Evolutionary conservation across 2,113 vertebrate genomes (phyloP).

Genomic region (Nettapus auritus): DNA sequence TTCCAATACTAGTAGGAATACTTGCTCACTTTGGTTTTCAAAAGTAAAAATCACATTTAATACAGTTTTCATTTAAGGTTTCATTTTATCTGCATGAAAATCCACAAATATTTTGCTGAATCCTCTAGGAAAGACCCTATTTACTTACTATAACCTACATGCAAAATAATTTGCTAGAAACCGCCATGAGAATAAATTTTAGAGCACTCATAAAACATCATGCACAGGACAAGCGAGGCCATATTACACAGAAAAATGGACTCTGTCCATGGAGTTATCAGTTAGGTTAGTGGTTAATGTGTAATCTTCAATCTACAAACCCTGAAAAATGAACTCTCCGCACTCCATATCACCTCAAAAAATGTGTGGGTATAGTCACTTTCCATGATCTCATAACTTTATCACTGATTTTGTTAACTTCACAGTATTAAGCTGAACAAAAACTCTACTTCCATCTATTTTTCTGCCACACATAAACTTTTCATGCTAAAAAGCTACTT

Average conservation of each 20-base stretch:
- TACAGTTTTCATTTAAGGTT: neutral
- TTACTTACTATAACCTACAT: neutral
- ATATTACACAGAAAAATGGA: constrained; percentile 24
- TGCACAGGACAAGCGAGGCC: constrained; percentile 12
- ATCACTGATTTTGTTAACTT: neutral
- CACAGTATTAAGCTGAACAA: neutral
- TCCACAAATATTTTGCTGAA: neutral
- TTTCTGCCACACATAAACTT: neutral
- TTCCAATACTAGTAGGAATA: neutral
- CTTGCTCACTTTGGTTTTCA: neutral
- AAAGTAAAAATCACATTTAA: neutral
- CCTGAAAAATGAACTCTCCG: constrained; percentile 50
- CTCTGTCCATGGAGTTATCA: constrained; percentile 71
- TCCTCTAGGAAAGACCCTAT: neutral
- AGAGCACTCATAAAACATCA: constrained; percentile 63
- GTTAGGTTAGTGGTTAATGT: constrained; percentile 70
- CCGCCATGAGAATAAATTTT: constrained; percentile 5
- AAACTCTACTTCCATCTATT: neutral
- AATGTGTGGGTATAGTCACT: constrained; percentile 56
- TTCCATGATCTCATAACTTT: constrained; percentile 40
- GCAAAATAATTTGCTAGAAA: constrained; percentile 48
- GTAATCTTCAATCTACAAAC: constrained; percentile 52
- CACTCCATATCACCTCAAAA: constrained; percentile 28
- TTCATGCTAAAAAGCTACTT: neutral
- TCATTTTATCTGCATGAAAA: neutral